These are phyloP conservation scores for Napeogenes sylphis DNA, from an alignment of 2,888 invertebrate species.

Conservation along the genomic window DNA sequence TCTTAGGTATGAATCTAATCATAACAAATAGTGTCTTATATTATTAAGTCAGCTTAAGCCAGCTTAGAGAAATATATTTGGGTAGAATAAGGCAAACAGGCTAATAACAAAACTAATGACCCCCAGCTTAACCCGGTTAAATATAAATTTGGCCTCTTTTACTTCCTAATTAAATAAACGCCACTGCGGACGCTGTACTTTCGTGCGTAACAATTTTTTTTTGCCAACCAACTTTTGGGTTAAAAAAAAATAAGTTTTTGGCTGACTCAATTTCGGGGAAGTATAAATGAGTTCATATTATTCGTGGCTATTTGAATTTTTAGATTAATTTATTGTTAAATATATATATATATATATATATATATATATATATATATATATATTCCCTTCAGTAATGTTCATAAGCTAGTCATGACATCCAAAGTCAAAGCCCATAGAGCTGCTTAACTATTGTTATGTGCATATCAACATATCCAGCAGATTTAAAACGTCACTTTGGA, in stretches of 20 bases:
- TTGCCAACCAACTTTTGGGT: not conserved
- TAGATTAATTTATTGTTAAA: not conserved
- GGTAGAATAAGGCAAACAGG: constrained; percentile 13
- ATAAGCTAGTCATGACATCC: no score
- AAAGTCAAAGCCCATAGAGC: no score
- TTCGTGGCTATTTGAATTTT: not conserved
- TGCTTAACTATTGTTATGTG: no score
- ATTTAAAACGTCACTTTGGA: no score
- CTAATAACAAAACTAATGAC: constrained; percentile 18
- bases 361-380: no score
- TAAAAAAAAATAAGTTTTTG: constrained; percentile 1
- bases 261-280: constrained; percentile 1
- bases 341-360: no score
- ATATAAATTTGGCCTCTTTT: constrained; percentile 8
- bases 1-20: constrained; percentile 20
- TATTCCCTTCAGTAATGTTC: no score
- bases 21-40: constrained; percentile 24
- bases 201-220: constrained; percentile 6
- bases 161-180: constrained; percentile 15
- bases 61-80: constrained; percentile 18
- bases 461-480: no score
- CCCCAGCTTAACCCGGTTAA: constrained; percentile 13
- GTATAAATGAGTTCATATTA: constrained; percentile 3
- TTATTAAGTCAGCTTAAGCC: constrained; percentile 17
- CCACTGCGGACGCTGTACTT: constrained; percentile 11